Conservation (phyloP, 2,797 vertebrate species). For the Tympanoctomys barrerae region DNA sequence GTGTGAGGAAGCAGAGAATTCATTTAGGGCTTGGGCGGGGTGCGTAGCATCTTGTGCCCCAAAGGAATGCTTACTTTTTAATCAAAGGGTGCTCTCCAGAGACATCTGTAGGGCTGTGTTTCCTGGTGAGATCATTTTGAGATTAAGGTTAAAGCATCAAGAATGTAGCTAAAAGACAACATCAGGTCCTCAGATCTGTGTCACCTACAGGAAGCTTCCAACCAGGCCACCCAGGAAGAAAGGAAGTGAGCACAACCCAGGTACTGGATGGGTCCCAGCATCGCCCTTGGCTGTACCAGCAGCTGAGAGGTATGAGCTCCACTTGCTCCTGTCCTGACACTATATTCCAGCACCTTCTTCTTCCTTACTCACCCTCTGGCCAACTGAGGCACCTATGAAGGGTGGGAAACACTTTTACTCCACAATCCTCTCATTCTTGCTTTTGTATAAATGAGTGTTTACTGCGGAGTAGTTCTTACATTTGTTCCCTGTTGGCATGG, state of each 20-base stretch:
- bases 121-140: not conserved
- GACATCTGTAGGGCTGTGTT: not conserved
- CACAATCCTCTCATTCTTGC: not conserved
- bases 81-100: not conserved
- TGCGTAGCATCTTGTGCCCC: not conserved
- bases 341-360: not conserved
- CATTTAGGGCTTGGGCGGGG: not conserved
- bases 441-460: not conserved
- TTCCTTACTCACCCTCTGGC: not conserved
- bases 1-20: constrained; percentile 29
- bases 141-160: not conserved
- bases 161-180: not conserved
- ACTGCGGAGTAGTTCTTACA: not conserved
- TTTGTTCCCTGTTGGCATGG: not conserved
- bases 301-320: not conserved
- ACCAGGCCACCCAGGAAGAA: not conserved
- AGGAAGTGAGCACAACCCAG: not conserved
- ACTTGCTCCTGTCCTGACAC: not conserved
- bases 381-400: not conserved
- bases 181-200: not conserved
- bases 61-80: not conserved
- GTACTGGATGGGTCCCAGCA: too few relatives aligned
- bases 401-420: not conserved
- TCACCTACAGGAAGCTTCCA: not conserved
- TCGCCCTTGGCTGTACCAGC: not conserved